Percentiles rank a stretch among this genome's conserved stretches.
Evolutionary conservation across 2,113 vertebrate species (phyloP).

Genomic region (Solea senegalensis): DNA sequence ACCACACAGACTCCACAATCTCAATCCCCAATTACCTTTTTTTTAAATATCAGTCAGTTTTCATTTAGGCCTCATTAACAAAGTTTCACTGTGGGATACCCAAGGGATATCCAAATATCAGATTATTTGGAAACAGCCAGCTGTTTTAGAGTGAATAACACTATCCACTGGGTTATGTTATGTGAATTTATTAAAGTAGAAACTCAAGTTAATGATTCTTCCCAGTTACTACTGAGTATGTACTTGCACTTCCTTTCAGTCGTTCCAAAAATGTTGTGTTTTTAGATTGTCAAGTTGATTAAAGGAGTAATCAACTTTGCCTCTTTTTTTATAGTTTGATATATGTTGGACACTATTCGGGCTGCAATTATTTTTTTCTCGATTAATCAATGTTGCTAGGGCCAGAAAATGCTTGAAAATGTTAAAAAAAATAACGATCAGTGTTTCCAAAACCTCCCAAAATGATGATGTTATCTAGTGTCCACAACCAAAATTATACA

Average conservation of each 20-base stretch:
- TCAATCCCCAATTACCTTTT: neutral
- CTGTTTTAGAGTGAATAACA: conserved; percentile 20
- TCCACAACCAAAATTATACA: too few species aligned
- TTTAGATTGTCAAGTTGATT: neutral
- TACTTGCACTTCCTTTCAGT: neutral
- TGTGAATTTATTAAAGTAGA: neutral
- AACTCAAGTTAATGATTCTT: neutral
- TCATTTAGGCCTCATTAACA: neutral
- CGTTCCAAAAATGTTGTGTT: neutral
- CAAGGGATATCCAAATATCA: neutral
- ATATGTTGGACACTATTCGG: too few species aligned
- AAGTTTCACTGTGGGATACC: neutral
- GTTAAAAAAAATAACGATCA: too few species aligned
- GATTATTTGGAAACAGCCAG: conserved; percentile 21
- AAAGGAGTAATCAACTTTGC: neutral
- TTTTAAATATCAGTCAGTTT: too few species aligned
- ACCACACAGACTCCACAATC: neutral
- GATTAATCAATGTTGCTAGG: too few species aligned
- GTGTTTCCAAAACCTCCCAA: too few species aligned
- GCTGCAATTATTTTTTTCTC: too few species aligned
- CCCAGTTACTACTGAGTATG: neutral
- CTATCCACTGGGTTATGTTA: neutral
- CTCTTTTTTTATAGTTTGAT: neutral
- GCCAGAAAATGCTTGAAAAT: too few species aligned
- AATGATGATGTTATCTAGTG: too few species aligned